Base-by-base conservation (phyloP, 1,140 invertebrate genomes). In the Caenorhabditis brenneri region DNA sequence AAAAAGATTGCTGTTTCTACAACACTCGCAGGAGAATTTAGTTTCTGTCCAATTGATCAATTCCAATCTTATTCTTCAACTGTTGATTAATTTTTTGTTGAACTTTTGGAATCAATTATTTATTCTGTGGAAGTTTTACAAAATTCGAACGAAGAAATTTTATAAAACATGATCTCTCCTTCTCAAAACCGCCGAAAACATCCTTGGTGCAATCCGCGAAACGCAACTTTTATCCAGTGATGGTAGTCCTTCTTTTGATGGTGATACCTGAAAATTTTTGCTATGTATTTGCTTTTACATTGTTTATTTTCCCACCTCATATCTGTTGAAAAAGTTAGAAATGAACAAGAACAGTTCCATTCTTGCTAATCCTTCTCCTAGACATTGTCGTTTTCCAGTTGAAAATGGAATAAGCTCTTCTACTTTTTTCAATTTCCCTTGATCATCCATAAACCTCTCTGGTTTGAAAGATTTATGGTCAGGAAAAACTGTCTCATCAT, bases 261-360 rank as follows among this genome's bases (percentile, higher is more conserved):
- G 58, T 5, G 58, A 65, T 19, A 65, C 3, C 58, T 65, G 58
- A 33, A 65, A 55, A n/a, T 7, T 12, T 24, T 2, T 7, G n/a
- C 10, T 2, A 19, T 22, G 10, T 55, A 2, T 27, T 10, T 1
- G 0, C 10, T 9, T 6, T 9, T 1, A 4, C 6, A n/a, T n/a
- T n/a, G n/a, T n/a, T 27, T 2, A 29, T 22, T 55, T 55, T 27
- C n/a, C 0, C 42, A 74, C 65, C 19, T 42, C 10, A 89, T 96
- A 97, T 36, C 93, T 93, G 90, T 97, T 95, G 88, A 96, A 92
- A 83, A 97, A 92, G 49, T 93, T 94, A 4, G 95, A 93, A 89
- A 96, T 95, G 92, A 97, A 96, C 33, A 96, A 92, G 91, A 96
- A 97, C 49, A 97, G 92, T 91, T 97, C 96, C 94, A 95, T 95